Base-by-base conservation (phyloP, 1,140 invertebrate genomes). In the Glomeris maerens region DNA sequence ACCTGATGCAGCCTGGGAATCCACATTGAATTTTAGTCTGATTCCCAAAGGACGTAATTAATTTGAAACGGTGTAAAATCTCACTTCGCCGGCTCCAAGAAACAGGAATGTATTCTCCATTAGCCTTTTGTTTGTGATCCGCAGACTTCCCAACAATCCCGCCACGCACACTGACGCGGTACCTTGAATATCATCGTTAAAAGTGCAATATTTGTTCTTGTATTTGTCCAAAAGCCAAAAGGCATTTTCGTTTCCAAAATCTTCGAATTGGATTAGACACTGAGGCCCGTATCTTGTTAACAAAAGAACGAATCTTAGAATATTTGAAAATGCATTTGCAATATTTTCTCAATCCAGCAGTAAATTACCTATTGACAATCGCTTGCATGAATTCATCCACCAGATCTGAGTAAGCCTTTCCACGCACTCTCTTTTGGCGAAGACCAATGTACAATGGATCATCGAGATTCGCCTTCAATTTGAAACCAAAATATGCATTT, bases 351-450 rank as follows among this genome's bases (percentile, higher is more conserved):
- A 13, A 31, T 36, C 26, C 14, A 26, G 26, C 38, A 3, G 21
- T 28, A 4, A 55, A 5, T 62, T 90, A 94, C 68, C 88, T 81
- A 66, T 79, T 80, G 0, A 94, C 86, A 48, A 89, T 86, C 1
- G 91, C 92, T 62, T 86, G 72, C 92, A 98, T 97, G 65, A 98
- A 98, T 68, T 98, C 95, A 62, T 98, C 94, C 48, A 98, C 79
- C 57, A 98, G 83, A 36, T 85, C 84, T 64, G 98, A 93, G 67
- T 98, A 98, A 50, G 82, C 79, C 27, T 78, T 71, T 13, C 94
- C 95, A 25, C 80, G 80, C 0, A 83, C 80, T 44, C 95, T 74
- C 52, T 80, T 80, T 59, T 95, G 87, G 50, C 85, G 74, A 31
- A 96, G 65, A 42, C 95, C 95, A 61, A 97, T 92, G 66, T 98